Percentiles rank a stretch among this genome's conserved stretches.
Evolutionary conservation across 1,140 invertebrate genomes (phyloP).

Genomic region (Ceratina australensis): DNA sequence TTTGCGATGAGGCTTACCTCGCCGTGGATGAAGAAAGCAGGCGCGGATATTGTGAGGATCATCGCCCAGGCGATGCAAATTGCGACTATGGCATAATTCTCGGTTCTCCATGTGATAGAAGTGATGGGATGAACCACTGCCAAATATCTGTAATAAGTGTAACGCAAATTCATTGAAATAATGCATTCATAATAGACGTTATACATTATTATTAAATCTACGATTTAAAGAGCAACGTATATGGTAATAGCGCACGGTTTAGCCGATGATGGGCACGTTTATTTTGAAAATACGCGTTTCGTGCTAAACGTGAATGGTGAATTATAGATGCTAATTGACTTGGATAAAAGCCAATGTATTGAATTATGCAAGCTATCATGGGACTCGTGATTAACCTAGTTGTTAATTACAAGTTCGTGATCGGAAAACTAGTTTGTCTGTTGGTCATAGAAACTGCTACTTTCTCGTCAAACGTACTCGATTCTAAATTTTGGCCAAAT

Average conservation of each 20-base stretch:
- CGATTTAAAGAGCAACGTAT: background rate
- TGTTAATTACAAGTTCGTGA: conserved; percentile 17
- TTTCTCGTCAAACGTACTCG: too few relatives aligned
- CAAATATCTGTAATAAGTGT: conserved; percentile 82
- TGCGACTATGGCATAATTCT: conserved; percentile 90
- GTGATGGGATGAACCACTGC: conserved; percentile 96
- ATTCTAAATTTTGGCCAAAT: too few relatives aligned
- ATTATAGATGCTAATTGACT: conserved; percentile 24
- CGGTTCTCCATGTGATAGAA: conserved; percentile 93
- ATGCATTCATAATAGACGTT: too few relatives aligned
- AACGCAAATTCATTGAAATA: background rate
- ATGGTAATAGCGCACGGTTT: background rate
- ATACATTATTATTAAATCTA: background rate
- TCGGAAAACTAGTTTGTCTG: background rate
- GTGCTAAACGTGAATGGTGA: background rate
- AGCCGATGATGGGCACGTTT: background rate
- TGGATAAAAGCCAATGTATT: conserved; percentile 25
- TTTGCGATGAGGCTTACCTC: conserved; percentile 79
- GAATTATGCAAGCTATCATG: conserved; percentile 11
- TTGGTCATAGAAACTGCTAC: too few relatives aligned
- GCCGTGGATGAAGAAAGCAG: conserved; percentile 90
- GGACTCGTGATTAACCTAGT: conserved; percentile 10
- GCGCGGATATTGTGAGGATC: conserved; percentile 87
- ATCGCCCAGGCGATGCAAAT: conserved; percentile 91
- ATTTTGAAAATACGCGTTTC: background rate